phyloP scores from a whole-genome alignment of 2,113 vertebrate genomes.

The Aegotheles bennettii region DNA sequence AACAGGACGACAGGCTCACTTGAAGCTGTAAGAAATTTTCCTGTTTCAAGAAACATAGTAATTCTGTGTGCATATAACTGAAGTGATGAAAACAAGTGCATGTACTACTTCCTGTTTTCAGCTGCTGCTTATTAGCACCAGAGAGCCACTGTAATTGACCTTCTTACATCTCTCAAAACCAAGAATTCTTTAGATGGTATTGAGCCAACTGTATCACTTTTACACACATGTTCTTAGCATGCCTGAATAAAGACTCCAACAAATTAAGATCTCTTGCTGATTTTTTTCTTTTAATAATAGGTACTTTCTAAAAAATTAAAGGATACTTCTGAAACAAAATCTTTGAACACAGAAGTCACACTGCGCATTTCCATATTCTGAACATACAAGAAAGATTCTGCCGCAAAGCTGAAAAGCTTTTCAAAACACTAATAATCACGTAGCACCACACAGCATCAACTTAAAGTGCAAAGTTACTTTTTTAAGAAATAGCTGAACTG shows the following conservation, averaged over 20 bases:
- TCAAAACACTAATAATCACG: neutral
- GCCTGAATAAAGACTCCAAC: neutral
- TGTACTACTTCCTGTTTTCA: neutral
- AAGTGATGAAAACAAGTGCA: neutral
- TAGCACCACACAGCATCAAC: neutral
- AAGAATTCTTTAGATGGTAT: neutral
- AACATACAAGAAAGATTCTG: neutral
- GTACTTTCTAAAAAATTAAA: neutral
- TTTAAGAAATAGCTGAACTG: neutral
- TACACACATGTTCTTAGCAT: neutral
- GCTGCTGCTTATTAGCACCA: neutral
- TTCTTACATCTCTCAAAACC: neutral
- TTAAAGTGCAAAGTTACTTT: neutral
- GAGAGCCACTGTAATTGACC: neutral
- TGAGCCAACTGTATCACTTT: neutral
- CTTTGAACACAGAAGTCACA: neutral
- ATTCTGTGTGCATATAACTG: neutral
- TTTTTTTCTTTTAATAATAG: neutral
- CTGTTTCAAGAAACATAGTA: neutral
- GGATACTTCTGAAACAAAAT: neutral
- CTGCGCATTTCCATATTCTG: neutral
- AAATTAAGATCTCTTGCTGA: neutral
- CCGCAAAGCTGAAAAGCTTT: neutral
- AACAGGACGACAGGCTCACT: neutral
- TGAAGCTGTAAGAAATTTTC: neutral